Conservation (phyloP, 1,140 invertebrate genomes). For the Paraescarpia echinospica region DNA sequence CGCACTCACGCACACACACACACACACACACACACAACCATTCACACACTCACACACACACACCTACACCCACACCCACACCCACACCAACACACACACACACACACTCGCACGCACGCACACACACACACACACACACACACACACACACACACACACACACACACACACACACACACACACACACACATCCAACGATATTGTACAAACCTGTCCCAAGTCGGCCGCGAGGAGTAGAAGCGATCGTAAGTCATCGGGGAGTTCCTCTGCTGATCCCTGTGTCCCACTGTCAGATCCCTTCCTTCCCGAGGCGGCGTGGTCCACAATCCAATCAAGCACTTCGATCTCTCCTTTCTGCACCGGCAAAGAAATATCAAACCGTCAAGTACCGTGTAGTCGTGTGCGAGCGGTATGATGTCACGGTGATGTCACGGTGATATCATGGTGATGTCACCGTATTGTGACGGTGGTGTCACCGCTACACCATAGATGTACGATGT, state of each 20-base stretch:
- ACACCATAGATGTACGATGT: no score
- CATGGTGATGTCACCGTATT: no score
- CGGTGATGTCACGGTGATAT: no score
- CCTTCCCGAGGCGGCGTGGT: not conserved
- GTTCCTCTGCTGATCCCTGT: not conserved
- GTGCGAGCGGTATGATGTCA: no score
- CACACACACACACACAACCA: conserved; percentile 23
- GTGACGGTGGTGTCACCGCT: no score
- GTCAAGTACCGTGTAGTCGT: no score
- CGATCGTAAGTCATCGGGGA: not conserved
- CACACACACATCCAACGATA: conserved; percentile 3
- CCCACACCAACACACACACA: not conserved
- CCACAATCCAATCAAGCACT: not conserved
- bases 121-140: conserved; percentile 21
- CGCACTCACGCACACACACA: conserved; percentile 16
- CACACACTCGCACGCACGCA: not conserved
- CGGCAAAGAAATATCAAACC: not conserved
- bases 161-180: conserved; percentile 1
- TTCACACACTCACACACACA: not conserved
- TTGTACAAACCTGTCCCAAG: not conserved
- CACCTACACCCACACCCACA: not conserved
- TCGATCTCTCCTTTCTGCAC: not conserved
- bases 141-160: conserved; percentile 15
- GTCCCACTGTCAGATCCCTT: not conserved
- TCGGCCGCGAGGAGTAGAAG: not conserved